A percentile compares a stretch with the other conserved stretches of the same genome.
Evolutionary conservation across 2,113 vertebrate species (phyloP).

Genomic region (Rynchops niger): DNA sequence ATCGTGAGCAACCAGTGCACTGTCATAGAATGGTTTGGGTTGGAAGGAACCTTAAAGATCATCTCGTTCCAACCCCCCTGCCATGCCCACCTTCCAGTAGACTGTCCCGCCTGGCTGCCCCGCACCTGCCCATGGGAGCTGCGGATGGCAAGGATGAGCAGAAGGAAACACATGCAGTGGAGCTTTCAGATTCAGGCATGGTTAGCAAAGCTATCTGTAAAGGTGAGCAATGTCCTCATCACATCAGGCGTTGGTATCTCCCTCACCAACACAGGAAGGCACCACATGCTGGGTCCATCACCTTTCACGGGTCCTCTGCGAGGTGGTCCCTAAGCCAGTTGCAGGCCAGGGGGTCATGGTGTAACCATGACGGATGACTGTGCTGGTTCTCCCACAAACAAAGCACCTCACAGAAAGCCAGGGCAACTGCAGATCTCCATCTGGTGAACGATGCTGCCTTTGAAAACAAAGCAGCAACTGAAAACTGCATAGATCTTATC

Average conservation of each 20-base stretch:
- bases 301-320: neutral
- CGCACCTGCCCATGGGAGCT: fast-evolving
- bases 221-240: neutral
- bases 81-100: no score
- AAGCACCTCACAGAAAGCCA: neutral
- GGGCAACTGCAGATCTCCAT: neutral
- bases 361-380: neutral
- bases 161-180: neutral
- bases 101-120: neutral
- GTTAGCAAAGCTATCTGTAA: neutral
- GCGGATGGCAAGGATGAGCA: neutral
- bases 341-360: no score
- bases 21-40: neutral
- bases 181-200: neutral
- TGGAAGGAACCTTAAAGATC: no score
- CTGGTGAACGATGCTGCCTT: neutral
- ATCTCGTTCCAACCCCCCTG: no score
- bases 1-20: neutral
- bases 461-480: neutral
- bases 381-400: neutral
- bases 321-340: neutral
- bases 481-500: neutral
- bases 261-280: neutral
- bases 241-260: neutral
- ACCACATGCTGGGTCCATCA: neutral